phyloP scores from a whole-genome alignment of 2,797 vertebrate genomes.

The Tokudaia muenninki region DNA sequence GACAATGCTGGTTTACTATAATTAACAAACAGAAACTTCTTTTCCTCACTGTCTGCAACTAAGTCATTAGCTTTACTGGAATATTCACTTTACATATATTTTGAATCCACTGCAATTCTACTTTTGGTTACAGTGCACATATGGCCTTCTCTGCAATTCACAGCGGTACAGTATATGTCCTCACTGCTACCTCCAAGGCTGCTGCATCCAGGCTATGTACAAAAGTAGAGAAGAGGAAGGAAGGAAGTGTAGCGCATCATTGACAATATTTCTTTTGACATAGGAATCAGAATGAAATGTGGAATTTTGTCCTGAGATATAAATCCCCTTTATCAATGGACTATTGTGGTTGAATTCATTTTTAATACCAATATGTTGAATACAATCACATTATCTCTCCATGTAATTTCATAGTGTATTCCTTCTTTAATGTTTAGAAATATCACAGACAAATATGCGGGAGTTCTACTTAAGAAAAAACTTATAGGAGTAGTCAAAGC shows the following conservation, averaged over 20 bases:
- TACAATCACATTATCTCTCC: constrained; percentile 51
- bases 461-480: constrained; percentile 39
- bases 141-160: not conserved
- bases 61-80: constrained; percentile 13
- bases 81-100: not conserved
- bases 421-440: constrained; percentile 62
- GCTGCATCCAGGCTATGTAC: not conserved
- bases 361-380: constrained; percentile 66
- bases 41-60: not conserved
- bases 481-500: not conserved
- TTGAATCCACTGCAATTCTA: not conserved
- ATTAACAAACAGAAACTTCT: not conserved
- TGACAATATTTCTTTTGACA: not conserved
- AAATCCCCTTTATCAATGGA: constrained; percentile 54
- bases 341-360: constrained; percentile 52
- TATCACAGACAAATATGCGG: constrained; percentile 46
- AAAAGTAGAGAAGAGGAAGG: not conserved
- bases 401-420: constrained; percentile 47
- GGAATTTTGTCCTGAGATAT: constrained; percentile 31
- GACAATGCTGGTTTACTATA: not conserved
- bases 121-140: not conserved
- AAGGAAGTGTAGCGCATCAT: not conserved
- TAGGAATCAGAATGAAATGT: constrained; percentile 44
- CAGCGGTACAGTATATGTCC: not conserved
- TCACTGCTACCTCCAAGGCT: not conserved